Evolutionary conservation across 2,113 vertebrate genomes (phyloP).

Genomic region (Oryzias melastigma): DNA sequence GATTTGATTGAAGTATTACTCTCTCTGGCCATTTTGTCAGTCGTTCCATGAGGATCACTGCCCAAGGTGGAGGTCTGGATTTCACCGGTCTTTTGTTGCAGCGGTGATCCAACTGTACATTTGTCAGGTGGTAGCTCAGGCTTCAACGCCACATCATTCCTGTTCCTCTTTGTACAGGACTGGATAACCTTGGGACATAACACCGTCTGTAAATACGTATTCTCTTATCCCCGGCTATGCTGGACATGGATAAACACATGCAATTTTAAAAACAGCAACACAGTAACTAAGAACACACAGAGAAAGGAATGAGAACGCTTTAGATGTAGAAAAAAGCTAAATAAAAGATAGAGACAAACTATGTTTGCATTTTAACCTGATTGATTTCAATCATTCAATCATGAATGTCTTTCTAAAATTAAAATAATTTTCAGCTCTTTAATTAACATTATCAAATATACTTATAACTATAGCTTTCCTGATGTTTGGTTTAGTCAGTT

Average conservation of each 20-base stretch:
- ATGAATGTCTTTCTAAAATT: not conserved
- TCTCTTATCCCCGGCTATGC: constrained; percentile 50
- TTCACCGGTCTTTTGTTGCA: constrained; percentile 36
- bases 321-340: constrained; percentile 1
- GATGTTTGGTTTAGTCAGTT: not conserved
- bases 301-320: constrained; percentile 4
- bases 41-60: constrained; percentile 11
- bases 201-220: constrained; percentile 62
- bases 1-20: constrained; percentile 55
- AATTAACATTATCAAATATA: too few species aligned
- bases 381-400: not conserved
- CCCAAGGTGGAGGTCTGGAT: constrained; percentile 24
- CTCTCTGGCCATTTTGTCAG: constrained; percentile 33
- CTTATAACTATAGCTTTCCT: too few species aligned
- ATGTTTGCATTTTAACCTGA: not conserved
- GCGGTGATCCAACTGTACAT: not conserved
- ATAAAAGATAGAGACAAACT: not conserved
- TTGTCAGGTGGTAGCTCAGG: constrained; percentile 26
- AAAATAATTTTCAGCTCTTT: not conserved
- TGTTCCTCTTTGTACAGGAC: constrained; percentile 48
- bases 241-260: constrained; percentile 44
- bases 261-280: constrained; percentile 56
- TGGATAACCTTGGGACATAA: constrained; percentile 63
- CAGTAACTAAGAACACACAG: constrained; percentile 37
- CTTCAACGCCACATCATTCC: constrained; percentile 60